Conservation (phyloP, 2,797 vertebrate genomes). For the Arnoldichthys spilopterus region DNA sequence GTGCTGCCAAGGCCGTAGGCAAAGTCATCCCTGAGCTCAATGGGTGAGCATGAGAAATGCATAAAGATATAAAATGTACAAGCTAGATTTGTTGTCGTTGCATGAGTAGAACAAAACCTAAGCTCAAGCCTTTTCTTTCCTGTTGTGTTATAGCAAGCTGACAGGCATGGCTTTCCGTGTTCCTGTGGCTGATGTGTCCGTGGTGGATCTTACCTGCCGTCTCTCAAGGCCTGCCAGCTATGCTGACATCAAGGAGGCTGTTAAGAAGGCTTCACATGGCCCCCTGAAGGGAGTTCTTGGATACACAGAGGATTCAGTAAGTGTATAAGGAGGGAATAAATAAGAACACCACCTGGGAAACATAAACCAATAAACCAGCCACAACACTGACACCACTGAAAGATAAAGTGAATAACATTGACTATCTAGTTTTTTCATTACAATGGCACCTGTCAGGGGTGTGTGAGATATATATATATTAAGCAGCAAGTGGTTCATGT, state of each 20-base stretch:
- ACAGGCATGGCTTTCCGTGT: constrained; percentile 93
- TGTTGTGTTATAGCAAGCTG: constrained; percentile 78
- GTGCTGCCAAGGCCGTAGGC: constrained; percentile 90
- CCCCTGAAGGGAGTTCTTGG: constrained; percentile 86
- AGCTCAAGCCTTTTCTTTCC: background rate
- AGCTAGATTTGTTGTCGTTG: background rate
- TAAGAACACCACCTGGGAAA: background rate
- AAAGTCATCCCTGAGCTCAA: constrained; percentile 90
- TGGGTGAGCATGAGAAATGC: constrained; percentile 73
- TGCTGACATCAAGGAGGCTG: constrained; percentile 81
- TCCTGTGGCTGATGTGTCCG: constrained; percentile 87
- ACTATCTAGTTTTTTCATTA: too few relatives aligned
- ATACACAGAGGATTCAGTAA: constrained; percentile 89
- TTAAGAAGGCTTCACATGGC: constrained; percentile 84
- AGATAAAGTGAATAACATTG: too few relatives aligned
- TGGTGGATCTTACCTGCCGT: constrained; percentile 90
- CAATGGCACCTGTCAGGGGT: too few relatives aligned
- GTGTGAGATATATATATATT: too few relatives aligned
- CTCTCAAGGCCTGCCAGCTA: constrained; percentile 80
- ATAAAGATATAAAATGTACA: background rate
- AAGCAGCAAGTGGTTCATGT: too few relatives aligned
- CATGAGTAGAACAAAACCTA: background rate
- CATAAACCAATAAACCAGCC: too few relatives aligned
- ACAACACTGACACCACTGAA: too few relatives aligned
- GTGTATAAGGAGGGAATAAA: constrained; percentile 28